Percentiles rank a stretch among this genome's conserved stretches.
Evolutionary conservation across 2,113 vertebrate species (phyloP).

Genomic region (Chaetodon trifascialis): DNA sequence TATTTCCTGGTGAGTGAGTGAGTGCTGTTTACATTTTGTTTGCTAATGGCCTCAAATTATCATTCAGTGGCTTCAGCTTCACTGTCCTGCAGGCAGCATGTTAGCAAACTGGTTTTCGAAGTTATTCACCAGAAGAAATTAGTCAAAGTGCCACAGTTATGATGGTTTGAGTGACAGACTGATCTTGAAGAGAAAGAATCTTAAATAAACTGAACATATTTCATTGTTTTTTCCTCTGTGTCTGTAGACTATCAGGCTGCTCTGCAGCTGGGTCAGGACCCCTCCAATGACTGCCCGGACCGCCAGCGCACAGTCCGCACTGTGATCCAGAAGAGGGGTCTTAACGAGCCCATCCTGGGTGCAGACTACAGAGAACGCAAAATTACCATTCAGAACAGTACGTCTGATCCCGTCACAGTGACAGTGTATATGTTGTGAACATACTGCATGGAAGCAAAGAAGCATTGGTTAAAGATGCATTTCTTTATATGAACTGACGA

Average conservation of each 20-base stretch:
- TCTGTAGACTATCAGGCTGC: slow-evolving; percentile 90
- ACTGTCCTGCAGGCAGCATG: neutral
- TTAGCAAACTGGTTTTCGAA: neutral
- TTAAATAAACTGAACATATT: neutral
- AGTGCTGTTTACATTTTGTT: neutral
- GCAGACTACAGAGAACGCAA: slow-evolving; percentile 91
- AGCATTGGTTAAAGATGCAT: too few species aligned
- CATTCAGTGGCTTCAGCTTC: neutral
- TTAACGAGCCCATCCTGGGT: slow-evolving; percentile 89
- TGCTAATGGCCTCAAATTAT: neutral
- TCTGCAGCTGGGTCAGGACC: slow-evolving; percentile 92
- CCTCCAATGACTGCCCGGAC: slow-evolving; percentile 91
- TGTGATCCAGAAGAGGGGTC: slow-evolving; percentile 91
- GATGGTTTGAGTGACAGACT: neutral
- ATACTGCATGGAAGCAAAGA: too few species aligned
- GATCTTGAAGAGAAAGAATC: neutral
- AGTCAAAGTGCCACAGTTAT: neutral
- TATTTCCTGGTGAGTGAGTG: neutral
- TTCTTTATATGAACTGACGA: too few species aligned
- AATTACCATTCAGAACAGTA: slow-evolving; percentile 95
- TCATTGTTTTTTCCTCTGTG: neutral
- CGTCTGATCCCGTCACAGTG: slow-evolving; percentile 63
- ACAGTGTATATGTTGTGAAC: neutral
- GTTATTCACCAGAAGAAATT: neutral
- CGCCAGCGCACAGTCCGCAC: slow-evolving; percentile 90